Evolutionary conservation across 1,140 invertebrate species (phyloP), one percentile per base, ranked within the genome.

Genomic region (Drosophila biarmipes): DNA sequence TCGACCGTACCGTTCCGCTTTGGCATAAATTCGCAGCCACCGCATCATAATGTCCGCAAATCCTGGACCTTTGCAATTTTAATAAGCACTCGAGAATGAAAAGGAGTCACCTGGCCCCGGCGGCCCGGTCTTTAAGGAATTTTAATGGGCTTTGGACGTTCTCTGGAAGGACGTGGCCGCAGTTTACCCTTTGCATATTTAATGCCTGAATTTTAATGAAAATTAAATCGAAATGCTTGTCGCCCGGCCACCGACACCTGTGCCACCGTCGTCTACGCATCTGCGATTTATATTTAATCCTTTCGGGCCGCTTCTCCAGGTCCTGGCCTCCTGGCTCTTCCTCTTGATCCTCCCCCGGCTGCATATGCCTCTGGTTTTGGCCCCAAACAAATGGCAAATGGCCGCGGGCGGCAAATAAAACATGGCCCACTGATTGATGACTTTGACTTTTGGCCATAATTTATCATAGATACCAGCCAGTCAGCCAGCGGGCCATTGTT

Each of bases 81-180:
- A 89, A 89, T 89, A 89, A 89, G 85, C 79, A 84, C 85, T 89
- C 84, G 85, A 89, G 81, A 89, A 87, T 87, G 82, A 87, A 87
- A 89, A 87, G 82, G 84, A 89, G 82, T 79, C 84, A 55, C 56
- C 48, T 51, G 69, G 49, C 52, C 49, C 54, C 29, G n/a, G 24
- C 53, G 52, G 38, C 51, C 19, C 24, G 73, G 84, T 89, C 84
- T 89, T 89, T 84, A 89, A 89, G 84, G 76, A 90, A 89, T 89
- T 89, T 89, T 84, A 89, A 89, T 89, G 84, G 85, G 62, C 80
- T 78, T 81, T 73, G 49, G 72, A 35, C 31, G 54, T 31, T 31
- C 29, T 49, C 11, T 35, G 21, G 53, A 40, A 51, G 29, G 49
- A 24, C 62, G 48, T 64, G 62, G 71, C 84, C 84, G 85, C 76